phyloP scores from a whole-genome alignment of 1,140 invertebrate species.

The Drosophila teissieri region DNA sequence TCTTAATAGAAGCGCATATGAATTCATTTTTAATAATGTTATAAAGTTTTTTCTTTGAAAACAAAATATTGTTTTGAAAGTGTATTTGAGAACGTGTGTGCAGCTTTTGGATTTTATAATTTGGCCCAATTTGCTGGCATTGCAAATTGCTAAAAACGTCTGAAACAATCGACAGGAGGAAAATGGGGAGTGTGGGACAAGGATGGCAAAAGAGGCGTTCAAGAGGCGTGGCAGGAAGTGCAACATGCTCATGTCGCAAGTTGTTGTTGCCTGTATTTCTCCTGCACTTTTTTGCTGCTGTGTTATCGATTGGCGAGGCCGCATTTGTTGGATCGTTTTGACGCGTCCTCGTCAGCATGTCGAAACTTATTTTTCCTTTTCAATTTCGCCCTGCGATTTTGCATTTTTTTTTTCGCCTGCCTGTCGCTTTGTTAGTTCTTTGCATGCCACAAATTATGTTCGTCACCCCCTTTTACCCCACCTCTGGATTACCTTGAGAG shows the following conservation, averaged over 20 bases:
- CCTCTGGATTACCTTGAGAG: constrained; percentile 14
- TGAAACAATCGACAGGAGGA: constrained; percentile 69
- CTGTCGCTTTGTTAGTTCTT: constrained; percentile 78
- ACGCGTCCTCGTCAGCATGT: constrained; percentile 77
- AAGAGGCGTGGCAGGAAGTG: constrained; percentile 64
- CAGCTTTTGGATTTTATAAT: constrained; percentile 62
- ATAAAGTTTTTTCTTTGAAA: background rate
- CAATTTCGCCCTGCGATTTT: constrained; percentile 28
- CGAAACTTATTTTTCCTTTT: constrained; percentile 57
- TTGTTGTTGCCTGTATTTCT: constrained; percentile 14
- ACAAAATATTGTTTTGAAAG: background rate
- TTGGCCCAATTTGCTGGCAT: constrained; percentile 80
- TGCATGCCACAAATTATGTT: constrained; percentile 80
- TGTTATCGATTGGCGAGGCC: constrained; percentile 57
- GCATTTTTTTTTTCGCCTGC: constrained; percentile 1
- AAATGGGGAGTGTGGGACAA: background rate
- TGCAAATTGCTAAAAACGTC: constrained; percentile 77
- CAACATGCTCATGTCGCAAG: constrained; percentile 75
- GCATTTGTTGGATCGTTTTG: constrained; percentile 75
- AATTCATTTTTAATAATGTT: too few species aligned
- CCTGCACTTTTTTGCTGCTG: constrained; percentile 27
- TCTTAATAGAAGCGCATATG: too few species aligned
- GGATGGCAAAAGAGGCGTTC: background rate
- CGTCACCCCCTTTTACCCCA: constrained; percentile 1
- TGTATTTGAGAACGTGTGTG: constrained; percentile 10